Evolutionary conservation across 1,140 invertebrate species (phyloP).

Genomic region (Drosophila mayri): DNA sequence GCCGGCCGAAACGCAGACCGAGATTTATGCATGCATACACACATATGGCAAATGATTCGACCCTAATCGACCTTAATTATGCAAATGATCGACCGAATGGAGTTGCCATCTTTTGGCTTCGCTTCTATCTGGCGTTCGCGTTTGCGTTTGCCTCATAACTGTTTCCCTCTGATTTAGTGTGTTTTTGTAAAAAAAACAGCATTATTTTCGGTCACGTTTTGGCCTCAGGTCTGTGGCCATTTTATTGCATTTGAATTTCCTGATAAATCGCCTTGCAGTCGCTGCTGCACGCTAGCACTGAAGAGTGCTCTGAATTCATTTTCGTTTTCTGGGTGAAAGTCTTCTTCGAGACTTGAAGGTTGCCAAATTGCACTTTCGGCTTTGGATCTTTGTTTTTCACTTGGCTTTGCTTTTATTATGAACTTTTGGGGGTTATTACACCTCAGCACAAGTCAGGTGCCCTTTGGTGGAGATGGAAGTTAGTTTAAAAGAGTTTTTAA

Average conservation of each 20-base stretch:
- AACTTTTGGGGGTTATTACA: conserved; percentile 39
- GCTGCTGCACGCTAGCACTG: conserved; percentile 9
- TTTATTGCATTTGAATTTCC: conserved; percentile 18
- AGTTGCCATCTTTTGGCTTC: conserved; percentile 31
- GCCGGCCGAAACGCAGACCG: conserved; percentile 51
- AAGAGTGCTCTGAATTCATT: conserved; percentile 28
- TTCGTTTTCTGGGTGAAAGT: conserved; percentile 58
- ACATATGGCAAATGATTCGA: conserved; percentile 56
- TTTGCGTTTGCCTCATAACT: conserved; percentile 56
- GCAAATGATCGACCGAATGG: conserved; percentile 59
- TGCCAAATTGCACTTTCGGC: conserved; percentile 51
- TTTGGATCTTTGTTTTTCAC: conserved; percentile 13
- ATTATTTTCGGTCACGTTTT: conserved; percentile 23
- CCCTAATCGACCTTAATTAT: conserved; percentile 81
- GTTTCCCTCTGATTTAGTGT: conserved; percentile 44
- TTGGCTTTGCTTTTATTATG: conserved; percentile 19
- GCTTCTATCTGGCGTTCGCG: conserved; percentile 7
- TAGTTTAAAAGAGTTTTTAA: neutral
- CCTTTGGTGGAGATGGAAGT: conserved; percentile 25
- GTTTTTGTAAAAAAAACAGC: conserved; percentile 34
- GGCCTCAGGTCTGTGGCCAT: neutral
- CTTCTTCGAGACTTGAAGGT: conserved; percentile 56
- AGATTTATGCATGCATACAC: conserved; percentile 41
- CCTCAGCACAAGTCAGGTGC: conserved; percentile 29
- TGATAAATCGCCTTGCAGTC: conserved; percentile 39